Evolutionary conservation across 2,888 invertebrate genomes (phyloP).

Genomic region (Panorpa germanica): DNA sequence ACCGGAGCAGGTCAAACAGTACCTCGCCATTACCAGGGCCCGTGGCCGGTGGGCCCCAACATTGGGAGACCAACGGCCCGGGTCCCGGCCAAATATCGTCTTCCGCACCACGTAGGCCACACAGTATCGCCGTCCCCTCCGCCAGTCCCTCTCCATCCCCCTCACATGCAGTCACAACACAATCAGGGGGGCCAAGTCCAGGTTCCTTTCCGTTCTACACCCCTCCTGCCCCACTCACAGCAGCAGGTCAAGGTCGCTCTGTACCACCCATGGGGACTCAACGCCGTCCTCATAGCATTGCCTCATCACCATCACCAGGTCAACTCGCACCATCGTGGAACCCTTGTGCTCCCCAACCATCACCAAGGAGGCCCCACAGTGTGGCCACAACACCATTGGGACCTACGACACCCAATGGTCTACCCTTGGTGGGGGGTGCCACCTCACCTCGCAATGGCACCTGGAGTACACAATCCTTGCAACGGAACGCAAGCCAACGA

Average conservation of each 20-base stretch:
- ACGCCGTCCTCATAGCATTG: constrained; percentile 33
- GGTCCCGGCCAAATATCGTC: constrained; percentile 3
- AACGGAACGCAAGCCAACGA: constrained; percentile 13
- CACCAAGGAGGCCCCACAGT: constrained; percentile 36
- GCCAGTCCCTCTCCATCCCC: constrained; percentile 11
- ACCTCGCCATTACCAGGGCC: too few relatives aligned
- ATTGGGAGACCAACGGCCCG: not conserved
- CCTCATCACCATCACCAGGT: constrained; percentile 25
- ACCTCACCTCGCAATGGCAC: constrained; percentile 13
- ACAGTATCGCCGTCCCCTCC: constrained; percentile 12
- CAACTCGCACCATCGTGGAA: constrained; percentile 20
- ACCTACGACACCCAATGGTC: constrained; percentile 9
- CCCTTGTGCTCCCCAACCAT: constrained; percentile 16
- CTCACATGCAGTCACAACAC: constrained; percentile 18
- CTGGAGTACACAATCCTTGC: constrained; percentile 10
- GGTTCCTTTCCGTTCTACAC: constrained; percentile 33
- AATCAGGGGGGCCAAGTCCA: constrained; percentile 18
- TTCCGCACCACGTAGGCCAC: constrained; percentile 13
- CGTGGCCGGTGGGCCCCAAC: not conserved
- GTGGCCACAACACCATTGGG: constrained; percentile 29
- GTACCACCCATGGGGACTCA: constrained; percentile 17
- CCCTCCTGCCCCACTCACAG: constrained; percentile 27
- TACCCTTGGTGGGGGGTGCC: constrained; percentile 14
- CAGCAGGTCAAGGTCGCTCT: constrained; percentile 14
- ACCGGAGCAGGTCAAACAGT: too few relatives aligned